These are phyloP conservation scores for Micrasema minimum DNA, from an alignment of 1,140 invertebrate species.

Conservation along the genomic window DNA sequence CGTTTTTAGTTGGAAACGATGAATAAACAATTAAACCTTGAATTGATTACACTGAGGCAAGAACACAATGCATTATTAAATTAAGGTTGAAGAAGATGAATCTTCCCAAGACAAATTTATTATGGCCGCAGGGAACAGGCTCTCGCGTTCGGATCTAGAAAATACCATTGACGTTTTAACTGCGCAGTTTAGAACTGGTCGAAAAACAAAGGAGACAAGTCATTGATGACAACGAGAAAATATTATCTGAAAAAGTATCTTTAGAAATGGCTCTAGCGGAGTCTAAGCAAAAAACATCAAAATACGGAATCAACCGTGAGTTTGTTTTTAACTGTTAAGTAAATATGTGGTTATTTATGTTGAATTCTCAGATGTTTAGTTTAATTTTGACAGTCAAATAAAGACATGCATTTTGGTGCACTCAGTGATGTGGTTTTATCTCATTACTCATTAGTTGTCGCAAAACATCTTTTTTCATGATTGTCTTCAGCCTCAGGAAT, in stretches of 20 bases:
- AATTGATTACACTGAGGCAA: constrained; percentile 2
- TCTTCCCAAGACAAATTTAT: constrained; percentile 1
- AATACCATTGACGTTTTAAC: constrained; percentile 61
- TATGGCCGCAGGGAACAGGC: neutral
- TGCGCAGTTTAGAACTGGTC: constrained; percentile 59
- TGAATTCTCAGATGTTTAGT: too few species aligned
- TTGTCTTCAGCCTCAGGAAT: too few species aligned
- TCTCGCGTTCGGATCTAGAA: constrained; percentile 6
- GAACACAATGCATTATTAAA: neutral
- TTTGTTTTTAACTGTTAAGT: too few species aligned
- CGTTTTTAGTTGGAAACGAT: constrained; percentile 13
- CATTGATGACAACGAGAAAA: constrained; percentile 61
- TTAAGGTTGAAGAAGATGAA: neutral
- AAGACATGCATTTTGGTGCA: too few species aligned
- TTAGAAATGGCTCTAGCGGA: constrained; percentile 52
- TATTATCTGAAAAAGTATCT: constrained; percentile 63
- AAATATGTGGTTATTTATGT: too few species aligned
- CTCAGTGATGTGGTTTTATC: too few species aligned
- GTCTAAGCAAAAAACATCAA: too few species aligned
- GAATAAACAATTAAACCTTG: neutral
- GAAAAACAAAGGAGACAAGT: constrained; percentile 60
- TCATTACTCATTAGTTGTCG: too few species aligned
- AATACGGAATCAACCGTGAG: too few species aligned
- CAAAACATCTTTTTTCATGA: too few species aligned
- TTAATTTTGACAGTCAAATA: too few species aligned